Percentiles rank a stretch among this genome's conserved stretches.
Evolutionary conservation across 2,888 invertebrate genomes (phyloP).

Genomic region (Vesta saturnalis): DNA sequence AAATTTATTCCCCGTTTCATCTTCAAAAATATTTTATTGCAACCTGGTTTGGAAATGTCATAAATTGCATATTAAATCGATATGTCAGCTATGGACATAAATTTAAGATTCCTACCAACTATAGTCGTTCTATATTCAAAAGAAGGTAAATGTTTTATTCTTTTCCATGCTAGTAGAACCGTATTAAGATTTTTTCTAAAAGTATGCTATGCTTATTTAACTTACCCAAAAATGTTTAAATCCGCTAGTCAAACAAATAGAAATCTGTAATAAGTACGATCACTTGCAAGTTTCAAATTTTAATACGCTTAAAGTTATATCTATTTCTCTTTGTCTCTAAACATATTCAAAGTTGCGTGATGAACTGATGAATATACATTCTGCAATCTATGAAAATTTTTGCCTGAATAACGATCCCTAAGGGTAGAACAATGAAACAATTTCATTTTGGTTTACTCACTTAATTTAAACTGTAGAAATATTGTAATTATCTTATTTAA

Average conservation of each 20-base stretch:
- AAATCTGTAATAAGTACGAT: neutral
- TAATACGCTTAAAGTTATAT: neutral
- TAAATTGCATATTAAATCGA: conserved; percentile 15
- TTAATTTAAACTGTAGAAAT: neutral
- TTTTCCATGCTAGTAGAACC: neutral
- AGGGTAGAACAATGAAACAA: neutral
- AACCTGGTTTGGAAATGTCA: conserved; percentile 4
- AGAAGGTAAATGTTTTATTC: conserved; percentile 4
- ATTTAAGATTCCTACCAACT: conserved; percentile 6
- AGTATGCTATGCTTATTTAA: neutral
- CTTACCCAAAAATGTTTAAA: too few species aligned
- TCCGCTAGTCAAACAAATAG: neutral
- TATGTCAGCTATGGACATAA: conserved; percentile 7
- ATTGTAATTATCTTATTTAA: too few species aligned
- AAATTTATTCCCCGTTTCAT: conserved; percentile 7
- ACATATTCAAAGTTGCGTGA: neutral
- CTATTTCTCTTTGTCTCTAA: neutral
- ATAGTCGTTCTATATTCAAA: conserved; percentile 10
- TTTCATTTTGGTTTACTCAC: neutral
- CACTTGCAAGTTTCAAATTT: neutral
- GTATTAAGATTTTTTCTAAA: too few species aligned
- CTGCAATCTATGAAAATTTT: neutral
- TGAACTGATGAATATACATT: neutral
- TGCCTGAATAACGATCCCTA: neutral
- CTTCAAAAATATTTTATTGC: conserved; percentile 14